Evolutionary conservation across 1,140 invertebrate genomes (phyloP).

Genomic region (Sycophaga agraensis): DNA sequence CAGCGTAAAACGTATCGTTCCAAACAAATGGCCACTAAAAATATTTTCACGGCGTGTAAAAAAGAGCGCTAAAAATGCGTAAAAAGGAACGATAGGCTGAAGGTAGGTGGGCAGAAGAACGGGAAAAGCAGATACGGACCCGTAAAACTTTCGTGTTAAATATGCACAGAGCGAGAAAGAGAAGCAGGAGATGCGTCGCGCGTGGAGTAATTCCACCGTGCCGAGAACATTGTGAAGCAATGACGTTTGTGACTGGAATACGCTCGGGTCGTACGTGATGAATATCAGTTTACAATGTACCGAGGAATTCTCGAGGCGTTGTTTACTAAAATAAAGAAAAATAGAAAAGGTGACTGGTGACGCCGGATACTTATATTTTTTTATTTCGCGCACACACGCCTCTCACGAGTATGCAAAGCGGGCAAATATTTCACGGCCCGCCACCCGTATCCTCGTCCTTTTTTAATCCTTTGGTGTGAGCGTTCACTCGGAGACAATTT

Average conservation of each 20-base stretch:
- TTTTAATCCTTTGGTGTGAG: too few relatives aligned
- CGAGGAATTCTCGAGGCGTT: slow-evolving; percentile 7
- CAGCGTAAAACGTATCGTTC: too few relatives aligned
- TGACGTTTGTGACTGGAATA: slow-evolving; percentile 15
- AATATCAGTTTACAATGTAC: slow-evolving; percentile 25
- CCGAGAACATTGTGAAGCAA: slow-evolving; percentile 24
- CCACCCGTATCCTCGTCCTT: too few relatives aligned
- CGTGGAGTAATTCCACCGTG: neutral
- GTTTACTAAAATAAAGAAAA: slow-evolving; percentile 7
- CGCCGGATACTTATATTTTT: neutral
- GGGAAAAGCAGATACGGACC: too few relatives aligned
- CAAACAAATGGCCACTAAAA: too few relatives aligned
- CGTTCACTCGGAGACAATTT: too few relatives aligned
- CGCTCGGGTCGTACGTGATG: slow-evolving; percentile 7
- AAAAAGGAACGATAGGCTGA: neutral
- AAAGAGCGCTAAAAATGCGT: too few relatives aligned
- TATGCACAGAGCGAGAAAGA: neutral
- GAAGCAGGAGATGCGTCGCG: neutral
- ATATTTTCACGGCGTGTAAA: too few relatives aligned
- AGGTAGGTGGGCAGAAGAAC: too few relatives aligned
- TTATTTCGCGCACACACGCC: too few relatives aligned
- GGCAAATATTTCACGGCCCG: slow-evolving; percentile 4
- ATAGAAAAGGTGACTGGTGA: neutral
- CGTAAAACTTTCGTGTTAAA: too few relatives aligned
- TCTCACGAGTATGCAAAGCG: slow-evolving; percentile 11